Base-by-base conservation (phyloP, 1,140 invertebrate species). In the Drosophila lini region DNA sequence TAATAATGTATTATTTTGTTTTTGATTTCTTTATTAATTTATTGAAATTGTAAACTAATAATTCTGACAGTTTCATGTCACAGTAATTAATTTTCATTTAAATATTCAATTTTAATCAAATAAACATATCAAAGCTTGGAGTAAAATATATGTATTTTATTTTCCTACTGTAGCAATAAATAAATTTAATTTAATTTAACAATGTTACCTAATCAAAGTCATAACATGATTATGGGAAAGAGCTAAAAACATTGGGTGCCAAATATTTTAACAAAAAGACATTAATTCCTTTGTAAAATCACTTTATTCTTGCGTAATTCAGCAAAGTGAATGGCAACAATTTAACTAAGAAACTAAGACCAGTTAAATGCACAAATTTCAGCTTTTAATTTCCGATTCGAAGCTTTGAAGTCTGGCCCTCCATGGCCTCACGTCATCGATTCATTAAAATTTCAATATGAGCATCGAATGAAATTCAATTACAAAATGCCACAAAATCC, bases 401-500 rank as follows among this genome's bases (percentile, higher is more conserved):
- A 10, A 7, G 61, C 65, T 69, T 69, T 67, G 61, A 69, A 69
- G 61, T 67, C 62, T 44, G 13, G 7, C 31, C 50, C 34, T 25
- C 15, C 45, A n/a, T n/a, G 19, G 9, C n/a, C 16, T 22, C 7
- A 15, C 36, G 11, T 22, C 31, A 22, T 61, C 40, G 40, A 41
- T 71, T 60, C 47, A 47, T 60, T 47, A 57, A 76, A 44, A 59
- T 55, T 59, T 63, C 52, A 76, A 65, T 71, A 60, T 52, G 34
- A 58, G 48, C 44, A 32, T 42, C 40, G 50, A 47, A 55, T 45
- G 41, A 69, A 82, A 82, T 78, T 75, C 63, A 74, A 79, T 82
- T 82, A 70, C 42, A 62, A 75, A 82, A 69, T 79, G 70, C 45
- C 70, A 76, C 52, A 75, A 58, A 48, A 71, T 63, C 31, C 34